A percentile compares a stretch with the other conserved stretches of the same genome.
Conservation (phyloP, 2,113 vertebrate species). For the Chionis minor region DNA sequence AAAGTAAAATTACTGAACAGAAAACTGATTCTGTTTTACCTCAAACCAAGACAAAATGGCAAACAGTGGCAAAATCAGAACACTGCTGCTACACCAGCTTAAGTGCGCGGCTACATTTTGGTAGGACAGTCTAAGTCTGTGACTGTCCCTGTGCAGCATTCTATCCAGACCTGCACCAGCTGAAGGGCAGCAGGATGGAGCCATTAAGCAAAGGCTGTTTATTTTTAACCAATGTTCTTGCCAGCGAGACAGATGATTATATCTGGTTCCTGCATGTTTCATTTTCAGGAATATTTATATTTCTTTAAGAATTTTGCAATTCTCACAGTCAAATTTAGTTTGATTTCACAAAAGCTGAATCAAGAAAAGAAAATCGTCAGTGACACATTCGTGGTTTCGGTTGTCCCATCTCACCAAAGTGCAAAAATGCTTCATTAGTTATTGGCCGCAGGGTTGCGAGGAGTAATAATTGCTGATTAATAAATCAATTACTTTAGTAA, state of each 20-base stretch:
- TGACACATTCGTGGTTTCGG: not conserved
- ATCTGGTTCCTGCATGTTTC: not conserved
- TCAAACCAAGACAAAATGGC: accelerated
- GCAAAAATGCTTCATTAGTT: not conserved
- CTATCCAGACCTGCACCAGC: not conserved
- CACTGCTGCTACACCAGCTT: not conserved
- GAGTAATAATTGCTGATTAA: not conserved
- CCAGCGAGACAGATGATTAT: not conserved
- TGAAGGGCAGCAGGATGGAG: not conserved
- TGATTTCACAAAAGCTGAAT: not conserved
- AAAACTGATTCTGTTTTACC: too few species aligned
- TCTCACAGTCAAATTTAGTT: not conserved
- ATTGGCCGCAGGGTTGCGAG: not conserved
- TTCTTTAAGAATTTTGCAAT: not conserved
- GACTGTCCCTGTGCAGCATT: not conserved
- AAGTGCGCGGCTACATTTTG: not conserved
- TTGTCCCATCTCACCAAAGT: not conserved
- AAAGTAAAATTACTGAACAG: too few species aligned
- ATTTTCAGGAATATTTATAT: not conserved
- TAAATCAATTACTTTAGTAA: not conserved
- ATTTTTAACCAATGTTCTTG: not conserved
- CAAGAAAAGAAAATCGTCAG: not conserved
- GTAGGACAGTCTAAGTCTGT: not conserved
- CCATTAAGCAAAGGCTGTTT: not conserved
- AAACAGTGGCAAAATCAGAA: not conserved